These are phyloP conservation scores for Protosalanx chinensis DNA, from an alignment of 2,797 vertebrate species.

Conservation along the genomic window DNA sequence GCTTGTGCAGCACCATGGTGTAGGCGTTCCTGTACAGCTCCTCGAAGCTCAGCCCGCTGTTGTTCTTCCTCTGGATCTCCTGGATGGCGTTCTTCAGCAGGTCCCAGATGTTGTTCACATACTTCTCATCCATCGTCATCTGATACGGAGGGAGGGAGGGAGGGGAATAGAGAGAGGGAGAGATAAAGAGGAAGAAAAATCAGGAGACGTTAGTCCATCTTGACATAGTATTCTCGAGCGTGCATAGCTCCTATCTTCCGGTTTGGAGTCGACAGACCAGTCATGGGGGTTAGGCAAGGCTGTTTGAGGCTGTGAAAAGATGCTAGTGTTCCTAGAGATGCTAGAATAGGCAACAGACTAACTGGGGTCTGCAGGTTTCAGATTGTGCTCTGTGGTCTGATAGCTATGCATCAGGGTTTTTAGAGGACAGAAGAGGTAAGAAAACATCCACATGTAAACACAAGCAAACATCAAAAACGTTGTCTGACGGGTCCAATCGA, in stretches of 20 bases:
- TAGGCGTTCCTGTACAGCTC: conserved; percentile 98
- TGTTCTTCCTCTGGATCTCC: conserved; percentile 98
- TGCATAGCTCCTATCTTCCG: neutral
- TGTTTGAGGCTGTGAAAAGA: neutral
- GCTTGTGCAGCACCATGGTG: conserved; percentile 99
- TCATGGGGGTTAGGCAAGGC: neutral
- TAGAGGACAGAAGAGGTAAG: neutral
- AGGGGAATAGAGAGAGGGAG: neutral
- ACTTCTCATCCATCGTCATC: conserved; percentile 99
- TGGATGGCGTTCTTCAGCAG: conserved; percentile 98
- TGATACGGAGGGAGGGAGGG: conserved; percentile 38
- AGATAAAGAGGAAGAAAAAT: neutral
- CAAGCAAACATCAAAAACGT: neutral
- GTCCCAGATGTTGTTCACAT: conserved; percentile 99
- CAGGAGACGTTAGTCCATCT: neutral
- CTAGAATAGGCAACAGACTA: too few species aligned
- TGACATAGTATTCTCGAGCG: too few species aligned
- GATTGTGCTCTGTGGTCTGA: too few species aligned
- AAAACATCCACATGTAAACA: neutral
- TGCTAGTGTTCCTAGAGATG: too few species aligned
- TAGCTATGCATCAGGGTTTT: too few species aligned
- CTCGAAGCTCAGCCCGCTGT: conserved; percentile 97
- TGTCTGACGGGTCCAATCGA: neutral
- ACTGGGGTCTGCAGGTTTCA: too few species aligned
- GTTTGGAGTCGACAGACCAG: neutral